These are phyloP conservation scores for Gymnopithys bicolor DNA, from an alignment of 2,797 vertebrate genomes.

Conservation along the genomic window DNA sequence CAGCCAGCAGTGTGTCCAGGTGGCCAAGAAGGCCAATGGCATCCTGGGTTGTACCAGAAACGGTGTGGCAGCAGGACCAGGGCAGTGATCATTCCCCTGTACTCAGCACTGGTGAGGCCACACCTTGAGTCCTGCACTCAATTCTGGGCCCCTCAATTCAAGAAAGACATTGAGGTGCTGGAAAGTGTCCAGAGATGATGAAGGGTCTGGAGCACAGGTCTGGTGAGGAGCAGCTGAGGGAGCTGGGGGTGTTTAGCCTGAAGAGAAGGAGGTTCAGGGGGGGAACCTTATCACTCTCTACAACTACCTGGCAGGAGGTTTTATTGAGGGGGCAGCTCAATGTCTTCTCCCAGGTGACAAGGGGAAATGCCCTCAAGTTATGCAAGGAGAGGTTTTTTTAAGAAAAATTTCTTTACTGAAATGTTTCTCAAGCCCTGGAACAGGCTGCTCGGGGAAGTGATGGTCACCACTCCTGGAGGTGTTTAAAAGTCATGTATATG, in stretches of 20 bases:
- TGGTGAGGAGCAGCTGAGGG: background rate
- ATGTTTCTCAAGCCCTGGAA: background rate
- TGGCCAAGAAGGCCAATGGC: background rate
- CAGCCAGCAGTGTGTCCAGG: background rate
- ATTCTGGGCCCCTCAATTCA: background rate
- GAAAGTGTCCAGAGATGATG: background rate
- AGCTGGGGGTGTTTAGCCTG: fast-evolving
- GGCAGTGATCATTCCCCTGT: background rate
- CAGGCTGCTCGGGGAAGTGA: background rate
- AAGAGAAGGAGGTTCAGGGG: background rate
- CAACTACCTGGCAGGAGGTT: background rate
- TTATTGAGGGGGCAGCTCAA: fast-evolving
- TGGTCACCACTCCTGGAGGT: background rate
- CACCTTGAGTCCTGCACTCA: background rate
- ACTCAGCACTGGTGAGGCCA: fast-evolving
- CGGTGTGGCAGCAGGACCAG: background rate
- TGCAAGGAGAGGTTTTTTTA: background rate
- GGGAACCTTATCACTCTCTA: fast-evolving
- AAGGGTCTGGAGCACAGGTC: background rate
- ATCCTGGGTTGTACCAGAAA: background rate
- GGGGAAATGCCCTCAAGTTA: background rate
- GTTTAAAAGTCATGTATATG: background rate
- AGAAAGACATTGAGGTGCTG: background rate
- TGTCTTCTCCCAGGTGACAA: background rate
- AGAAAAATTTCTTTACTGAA: background rate